phyloP scores from a whole-genome alignment of 2,797 vertebrate species.

The Poeciliopsis turneri region DNA sequence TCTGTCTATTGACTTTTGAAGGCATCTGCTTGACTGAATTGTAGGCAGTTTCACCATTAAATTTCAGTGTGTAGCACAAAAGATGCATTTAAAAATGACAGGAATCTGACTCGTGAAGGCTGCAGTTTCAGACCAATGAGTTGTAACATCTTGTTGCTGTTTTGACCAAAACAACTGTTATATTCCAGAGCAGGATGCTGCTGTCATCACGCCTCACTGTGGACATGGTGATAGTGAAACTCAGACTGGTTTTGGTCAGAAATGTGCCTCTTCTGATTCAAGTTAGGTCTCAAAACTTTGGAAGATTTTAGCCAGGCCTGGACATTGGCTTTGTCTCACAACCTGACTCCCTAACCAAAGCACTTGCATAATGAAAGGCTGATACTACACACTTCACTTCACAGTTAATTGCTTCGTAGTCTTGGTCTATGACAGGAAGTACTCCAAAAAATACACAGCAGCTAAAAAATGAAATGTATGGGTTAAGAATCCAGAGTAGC shows the following conservation, averaged over 20 bases:
- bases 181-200: not conserved
- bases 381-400: not conserved
- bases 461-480: no score
- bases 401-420: not conserved
- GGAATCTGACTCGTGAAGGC: no score
- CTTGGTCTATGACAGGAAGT: not conserved
- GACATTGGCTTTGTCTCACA: not conserved
- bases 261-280: not conserved
- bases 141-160: not conserved
- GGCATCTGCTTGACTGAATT: no score
- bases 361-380: not conserved
- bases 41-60: no score
- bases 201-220: not conserved
- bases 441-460: not conserved
- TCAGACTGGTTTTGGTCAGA: not conserved
- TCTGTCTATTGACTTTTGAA: no score
- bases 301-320: not conserved
- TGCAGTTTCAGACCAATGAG: no score
- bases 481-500: no score
- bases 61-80: no score
- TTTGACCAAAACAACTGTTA: not conserved
- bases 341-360: not conserved
- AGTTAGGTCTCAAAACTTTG: not conserved
- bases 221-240: not conserved
- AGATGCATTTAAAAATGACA: no score